phyloP scores from a whole-genome alignment of 1,140 invertebrate species.

The Drosophila quadrilineata region DNA sequence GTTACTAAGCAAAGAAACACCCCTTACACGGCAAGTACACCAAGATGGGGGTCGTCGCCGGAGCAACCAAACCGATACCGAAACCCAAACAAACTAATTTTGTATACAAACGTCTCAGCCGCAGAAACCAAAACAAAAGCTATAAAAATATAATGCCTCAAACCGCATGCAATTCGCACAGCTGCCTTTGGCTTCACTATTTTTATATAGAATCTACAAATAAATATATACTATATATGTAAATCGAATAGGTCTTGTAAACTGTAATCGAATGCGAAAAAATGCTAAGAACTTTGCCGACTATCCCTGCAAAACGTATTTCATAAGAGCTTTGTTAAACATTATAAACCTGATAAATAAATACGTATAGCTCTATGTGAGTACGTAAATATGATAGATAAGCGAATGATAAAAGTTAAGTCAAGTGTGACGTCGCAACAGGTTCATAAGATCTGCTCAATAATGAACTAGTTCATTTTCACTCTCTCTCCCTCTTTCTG shows the following conservation, averaged over 20 bases:
- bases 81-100: slow-evolving; percentile 25
- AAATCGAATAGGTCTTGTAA: background rate
- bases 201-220: slow-evolving; percentile 8
- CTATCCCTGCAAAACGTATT: slow-evolving; percentile 1
- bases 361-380: background rate
- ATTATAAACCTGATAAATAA: background rate
- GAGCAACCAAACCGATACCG: slow-evolving; percentile 19
- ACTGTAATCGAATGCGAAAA: slow-evolving; percentile 21
- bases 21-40: background rate
- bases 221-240: background rate
- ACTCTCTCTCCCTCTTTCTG: no score
- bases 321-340: slow-evolving; percentile 7
- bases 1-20: slow-evolving; percentile 30
- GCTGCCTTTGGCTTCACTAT: slow-evolving; percentile 7
- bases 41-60: slow-evolving; percentile 16
- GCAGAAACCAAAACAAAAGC: slow-evolving; percentile 28
- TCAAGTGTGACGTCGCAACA: background rate
- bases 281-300: background rate
- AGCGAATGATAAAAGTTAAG: slow-evolving; percentile 11
- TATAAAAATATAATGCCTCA: slow-evolving; percentile 12
- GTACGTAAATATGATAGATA: slow-evolving; percentile 10
- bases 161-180: slow-evolving; percentile 18
- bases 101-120: slow-evolving; percentile 30
- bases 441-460: background rate
- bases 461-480: background rate